A percentile compares a stretch with the other conserved stretches of the same genome.
Conservation (phyloP, 2,797 vertebrate species). For the Austrolebias charrua region DNA sequence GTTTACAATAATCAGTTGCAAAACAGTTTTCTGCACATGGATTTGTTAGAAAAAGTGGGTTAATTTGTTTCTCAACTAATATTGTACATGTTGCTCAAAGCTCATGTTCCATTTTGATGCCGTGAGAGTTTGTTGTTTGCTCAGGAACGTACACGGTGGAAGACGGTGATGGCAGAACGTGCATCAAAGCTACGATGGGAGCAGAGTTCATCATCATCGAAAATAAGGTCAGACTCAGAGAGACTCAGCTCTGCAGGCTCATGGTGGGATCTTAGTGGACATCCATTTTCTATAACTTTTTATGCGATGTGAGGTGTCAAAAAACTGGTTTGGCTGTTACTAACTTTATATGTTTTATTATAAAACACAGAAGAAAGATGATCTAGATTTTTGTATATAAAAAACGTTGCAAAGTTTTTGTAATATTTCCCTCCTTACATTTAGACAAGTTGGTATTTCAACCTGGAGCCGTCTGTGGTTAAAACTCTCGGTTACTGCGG, state of each 20-base stretch:
- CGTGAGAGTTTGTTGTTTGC: not conserved
- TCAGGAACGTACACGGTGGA: constrained; percentile 53
- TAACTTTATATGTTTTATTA: too few relatives aligned
- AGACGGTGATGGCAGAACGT: constrained; percentile 22
- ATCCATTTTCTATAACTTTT: too few relatives aligned
- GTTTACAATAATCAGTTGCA: too few relatives aligned
- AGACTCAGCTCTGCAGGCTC: constrained; percentile 15
- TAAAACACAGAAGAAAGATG: too few relatives aligned
- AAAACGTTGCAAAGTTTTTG: not conserved
- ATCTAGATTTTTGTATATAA: too few relatives aligned
- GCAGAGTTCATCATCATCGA: constrained; percentile 62
- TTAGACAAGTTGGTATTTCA: constrained; percentile 75
- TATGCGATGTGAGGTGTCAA: too few relatives aligned
- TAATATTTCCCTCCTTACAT: constrained; percentile 35
- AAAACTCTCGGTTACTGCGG: constrained; percentile 75
- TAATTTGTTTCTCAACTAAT: too few relatives aligned
- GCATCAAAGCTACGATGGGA: constrained; percentile 68
- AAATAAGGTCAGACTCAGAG: constrained; percentile 61
- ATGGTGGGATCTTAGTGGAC: too few relatives aligned
- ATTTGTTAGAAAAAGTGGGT: too few relatives aligned
- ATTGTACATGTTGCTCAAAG: too few relatives aligned
- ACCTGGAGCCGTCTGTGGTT: constrained; percentile 77
- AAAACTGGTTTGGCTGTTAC: not conserved
- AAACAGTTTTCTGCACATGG: too few relatives aligned
- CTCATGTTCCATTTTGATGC: too few relatives aligned